Conservation (phyloP, 1,140 invertebrate genomes). For the Caenorhabditis briggsae region DNA sequence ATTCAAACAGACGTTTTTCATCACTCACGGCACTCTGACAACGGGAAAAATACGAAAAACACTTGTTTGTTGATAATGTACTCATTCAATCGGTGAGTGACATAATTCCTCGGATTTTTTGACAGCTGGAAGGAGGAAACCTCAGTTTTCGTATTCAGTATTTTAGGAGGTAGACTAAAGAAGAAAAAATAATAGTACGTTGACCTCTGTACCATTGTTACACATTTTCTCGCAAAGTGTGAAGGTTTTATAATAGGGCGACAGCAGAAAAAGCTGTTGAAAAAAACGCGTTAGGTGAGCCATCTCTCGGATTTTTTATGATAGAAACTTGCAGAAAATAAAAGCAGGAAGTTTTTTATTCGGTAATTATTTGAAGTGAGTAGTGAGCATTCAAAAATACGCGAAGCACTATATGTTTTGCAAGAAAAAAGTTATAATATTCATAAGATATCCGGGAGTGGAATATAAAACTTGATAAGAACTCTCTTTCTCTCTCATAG, state of each 20-base stretch:
- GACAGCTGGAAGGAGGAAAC: not conserved
- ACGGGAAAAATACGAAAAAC: not conserved
- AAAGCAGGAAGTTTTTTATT: no score
- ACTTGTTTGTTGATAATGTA: conserved; percentile 49
- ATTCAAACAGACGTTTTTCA: conserved; percentile 39
- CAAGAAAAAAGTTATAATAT: no score
- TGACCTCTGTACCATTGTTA: conserved; percentile 26
- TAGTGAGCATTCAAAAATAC: no score
- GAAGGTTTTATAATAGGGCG: not conserved
- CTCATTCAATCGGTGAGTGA: conserved; percentile 34
- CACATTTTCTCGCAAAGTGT: not conserved
- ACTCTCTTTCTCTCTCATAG: no score
- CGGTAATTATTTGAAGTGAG: no score
- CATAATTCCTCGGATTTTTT: not conserved
- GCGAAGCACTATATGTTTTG: no score
- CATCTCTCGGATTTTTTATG: not conserved
- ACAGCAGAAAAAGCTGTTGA: not conserved
- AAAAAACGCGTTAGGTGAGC: conserved; percentile 1
- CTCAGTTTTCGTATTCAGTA: not conserved
- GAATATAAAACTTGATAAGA: no score
- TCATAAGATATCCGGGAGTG: no score
- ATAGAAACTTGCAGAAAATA: no score
- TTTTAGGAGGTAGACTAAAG: not conserved
- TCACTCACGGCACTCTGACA: not conserved
- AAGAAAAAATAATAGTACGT: not conserved